Percentiles rank a stretch among this genome's conserved stretches.
These are phyloP conservation scores for Catamblyrhynchus diadema DNA, from an alignment of 2,797 vertebrate species.

Conservation along the genomic window DNA sequence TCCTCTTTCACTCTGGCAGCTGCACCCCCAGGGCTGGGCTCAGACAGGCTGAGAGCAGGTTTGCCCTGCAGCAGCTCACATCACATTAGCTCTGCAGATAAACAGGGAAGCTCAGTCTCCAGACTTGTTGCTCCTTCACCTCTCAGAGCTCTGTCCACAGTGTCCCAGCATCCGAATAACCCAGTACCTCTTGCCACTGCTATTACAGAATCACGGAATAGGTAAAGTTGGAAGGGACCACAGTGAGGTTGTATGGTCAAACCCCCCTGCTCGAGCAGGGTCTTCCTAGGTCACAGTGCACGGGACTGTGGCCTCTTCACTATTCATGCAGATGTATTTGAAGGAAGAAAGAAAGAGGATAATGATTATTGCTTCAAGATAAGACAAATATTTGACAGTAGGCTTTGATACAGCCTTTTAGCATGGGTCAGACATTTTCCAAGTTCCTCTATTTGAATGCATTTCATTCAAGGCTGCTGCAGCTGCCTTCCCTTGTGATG, in stretches of 20 bases:
- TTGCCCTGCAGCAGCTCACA: not conserved
- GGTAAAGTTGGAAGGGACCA: not conserved
- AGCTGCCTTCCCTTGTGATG: not conserved
- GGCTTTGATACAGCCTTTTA: constrained; percentile 31
- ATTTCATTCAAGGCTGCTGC: not conserved
- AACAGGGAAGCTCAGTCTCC: not conserved
- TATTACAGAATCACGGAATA: not conserved
- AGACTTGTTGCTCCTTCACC: not conserved
- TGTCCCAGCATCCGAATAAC: not conserved
- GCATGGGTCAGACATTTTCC: constrained; percentile 19
- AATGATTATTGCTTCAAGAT: constrained; percentile 31
- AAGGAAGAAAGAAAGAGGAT: not conserved
- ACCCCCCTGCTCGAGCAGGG: not conserved
- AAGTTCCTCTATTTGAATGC: constrained; percentile 12
- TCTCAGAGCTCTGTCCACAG: not conserved
- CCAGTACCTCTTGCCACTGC: not conserved
- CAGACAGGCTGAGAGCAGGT: not conserved
- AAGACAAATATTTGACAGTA: constrained; percentile 51
- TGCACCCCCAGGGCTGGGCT: not conserved
- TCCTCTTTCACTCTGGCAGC: not conserved
- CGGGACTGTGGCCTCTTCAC: not conserved
- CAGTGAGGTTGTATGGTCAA: not conserved
- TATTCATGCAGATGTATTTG: not conserved
- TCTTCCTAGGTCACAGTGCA: not conserved
- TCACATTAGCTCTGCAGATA: not conserved